These are phyloP conservation scores for Telmatherina bonti DNA, from an alignment of 2,797 vertebrate species.

Conservation along the genomic window DNA sequence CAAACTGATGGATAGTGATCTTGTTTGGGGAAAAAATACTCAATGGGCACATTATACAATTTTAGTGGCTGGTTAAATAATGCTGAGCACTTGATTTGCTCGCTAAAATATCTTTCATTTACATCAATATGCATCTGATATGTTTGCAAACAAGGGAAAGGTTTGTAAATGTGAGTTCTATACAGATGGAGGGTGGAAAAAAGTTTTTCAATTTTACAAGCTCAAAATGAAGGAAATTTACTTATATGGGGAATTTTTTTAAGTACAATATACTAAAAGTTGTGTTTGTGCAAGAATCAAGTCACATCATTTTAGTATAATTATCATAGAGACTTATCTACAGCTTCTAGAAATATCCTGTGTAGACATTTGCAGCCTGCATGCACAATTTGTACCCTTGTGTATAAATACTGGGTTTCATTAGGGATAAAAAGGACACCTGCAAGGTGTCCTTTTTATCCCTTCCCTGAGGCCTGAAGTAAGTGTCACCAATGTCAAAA, in stretches of 20 bases:
- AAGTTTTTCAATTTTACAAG: neutral
- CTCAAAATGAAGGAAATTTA: neutral
- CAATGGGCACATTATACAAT: conserved; percentile 64
- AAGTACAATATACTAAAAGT: neutral
- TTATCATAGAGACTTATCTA: too few species aligned
- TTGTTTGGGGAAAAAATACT: conserved; percentile 69
- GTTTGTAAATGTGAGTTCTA: conserved; percentile 24
- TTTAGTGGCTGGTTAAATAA: conserved; percentile 75
- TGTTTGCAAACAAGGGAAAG: conserved; percentile 43
- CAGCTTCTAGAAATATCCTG: neutral
- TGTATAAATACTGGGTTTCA: conserved; percentile 29
- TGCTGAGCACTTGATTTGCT: conserved; percentile 66
- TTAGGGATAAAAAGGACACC: too few species aligned
- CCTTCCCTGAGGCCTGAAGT: conserved; percentile 46
- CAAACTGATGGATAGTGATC: conserved; percentile 75
- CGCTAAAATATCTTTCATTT: conserved; percentile 68
- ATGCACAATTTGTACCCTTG: conserved; percentile 32
- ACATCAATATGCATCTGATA: conserved; percentile 68
- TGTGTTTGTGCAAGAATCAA: neutral
- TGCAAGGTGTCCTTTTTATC: conserved; percentile 55
- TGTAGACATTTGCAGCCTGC: neutral
- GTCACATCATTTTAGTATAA: too few species aligned
- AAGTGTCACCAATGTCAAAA: conserved; percentile 65
- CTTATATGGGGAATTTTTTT: too few species aligned
- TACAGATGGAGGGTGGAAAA: neutral